Conservation (phyloP, 2,797 vertebrate genomes). For the Anableps anableps region DNA sequence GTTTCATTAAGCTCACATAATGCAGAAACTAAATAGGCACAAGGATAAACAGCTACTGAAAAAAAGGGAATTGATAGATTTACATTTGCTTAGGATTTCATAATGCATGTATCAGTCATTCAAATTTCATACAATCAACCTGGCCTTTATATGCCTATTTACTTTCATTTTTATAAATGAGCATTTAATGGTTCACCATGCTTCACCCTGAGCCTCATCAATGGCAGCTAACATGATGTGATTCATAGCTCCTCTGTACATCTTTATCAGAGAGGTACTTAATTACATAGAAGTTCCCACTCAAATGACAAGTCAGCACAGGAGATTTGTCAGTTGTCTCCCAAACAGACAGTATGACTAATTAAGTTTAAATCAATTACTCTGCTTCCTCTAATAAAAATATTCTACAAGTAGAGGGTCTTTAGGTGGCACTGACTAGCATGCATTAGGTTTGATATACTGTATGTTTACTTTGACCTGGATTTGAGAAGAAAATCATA, state of each 20-base stretch:
- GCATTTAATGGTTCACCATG: conserved; percentile 54
- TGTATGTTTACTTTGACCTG: not conserved
- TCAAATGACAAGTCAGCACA: conserved; percentile 39
- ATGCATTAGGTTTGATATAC: conserved; percentile 11
- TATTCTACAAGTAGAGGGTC: conserved; percentile 13
- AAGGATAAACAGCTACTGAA: not conserved
- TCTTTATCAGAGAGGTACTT: conserved; percentile 55
- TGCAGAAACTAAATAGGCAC: conserved; percentile 9
- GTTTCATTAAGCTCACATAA: conserved; percentile 42
- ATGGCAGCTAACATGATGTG: conserved; percentile 54
- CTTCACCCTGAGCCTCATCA: conserved; percentile 61
- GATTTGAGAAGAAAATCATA: not conserved
- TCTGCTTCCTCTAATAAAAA: conserved; percentile 25
- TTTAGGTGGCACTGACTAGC: conserved; percentile 20
- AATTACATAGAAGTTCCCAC: conserved; percentile 46
- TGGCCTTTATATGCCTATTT: conserved; percentile 59
- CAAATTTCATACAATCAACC: conserved; percentile 57
- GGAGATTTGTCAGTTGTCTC: conserved; percentile 47
- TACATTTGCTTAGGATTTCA: conserved; percentile 46
- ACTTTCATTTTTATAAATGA: conserved; percentile 65
- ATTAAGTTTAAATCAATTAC: conserved; percentile 49
- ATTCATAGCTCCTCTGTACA: conserved; percentile 52
- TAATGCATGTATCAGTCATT: conserved; percentile 63
- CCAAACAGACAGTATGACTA: conserved; percentile 31
- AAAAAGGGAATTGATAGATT: conserved; percentile 27